Conservation (phyloP, 2,888 invertebrate species). For the Therioaphis trifolii region DNA sequence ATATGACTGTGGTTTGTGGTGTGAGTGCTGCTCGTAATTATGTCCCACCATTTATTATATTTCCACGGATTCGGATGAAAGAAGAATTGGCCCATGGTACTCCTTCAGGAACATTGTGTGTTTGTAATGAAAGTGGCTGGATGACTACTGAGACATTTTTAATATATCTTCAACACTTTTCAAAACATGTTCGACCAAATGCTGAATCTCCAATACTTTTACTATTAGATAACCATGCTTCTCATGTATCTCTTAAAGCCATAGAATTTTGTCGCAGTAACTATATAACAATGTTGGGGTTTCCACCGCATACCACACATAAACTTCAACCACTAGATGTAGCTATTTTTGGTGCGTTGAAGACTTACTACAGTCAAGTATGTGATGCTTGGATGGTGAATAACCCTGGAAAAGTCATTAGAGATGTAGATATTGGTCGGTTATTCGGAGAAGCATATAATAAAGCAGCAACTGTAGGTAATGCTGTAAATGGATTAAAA, state of each 20-base stretch:
- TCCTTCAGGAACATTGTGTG: slow-evolving; percentile 59
- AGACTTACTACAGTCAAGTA: slow-evolving; percentile 2
- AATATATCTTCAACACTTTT: slow-evolving; percentile 19
- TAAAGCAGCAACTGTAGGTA: slow-evolving; percentile 58
- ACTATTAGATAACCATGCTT: slow-evolving; percentile 34
- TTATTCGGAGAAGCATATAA: slow-evolving; percentile 62
- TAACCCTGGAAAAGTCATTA: slow-evolving; percentile 34
- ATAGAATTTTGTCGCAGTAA: slow-evolving; percentile 20
- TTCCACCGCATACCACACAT: slow-evolving; percentile 23
- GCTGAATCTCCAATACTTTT: background rate
- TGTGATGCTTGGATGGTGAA: background rate
- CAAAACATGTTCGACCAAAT: background rate
- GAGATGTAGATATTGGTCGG: slow-evolving; percentile 51
- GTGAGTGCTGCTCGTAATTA: slow-evolving; percentile 57
- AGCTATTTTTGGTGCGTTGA: slow-evolving; percentile 7
- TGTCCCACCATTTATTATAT: slow-evolving; percentile 64
- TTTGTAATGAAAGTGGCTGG: slow-evolving; percentile 63
- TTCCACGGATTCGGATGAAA: slow-evolving; percentile 40
- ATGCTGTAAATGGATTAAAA: slow-evolving; percentile 58
- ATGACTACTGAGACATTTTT: slow-evolving; percentile 54
- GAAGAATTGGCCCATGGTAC: slow-evolving; percentile 44
- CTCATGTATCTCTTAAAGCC: slow-evolving; percentile 20
- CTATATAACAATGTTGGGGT: slow-evolving; percentile 20
- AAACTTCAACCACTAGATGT: too few species aligned
- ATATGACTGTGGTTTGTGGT: slow-evolving; percentile 61